A percentile compares a stretch with the other conserved stretches of the same genome.
Conservation (phyloP, 1,140 invertebrate genomes). For the Rhopalosiphum padi region DNA sequence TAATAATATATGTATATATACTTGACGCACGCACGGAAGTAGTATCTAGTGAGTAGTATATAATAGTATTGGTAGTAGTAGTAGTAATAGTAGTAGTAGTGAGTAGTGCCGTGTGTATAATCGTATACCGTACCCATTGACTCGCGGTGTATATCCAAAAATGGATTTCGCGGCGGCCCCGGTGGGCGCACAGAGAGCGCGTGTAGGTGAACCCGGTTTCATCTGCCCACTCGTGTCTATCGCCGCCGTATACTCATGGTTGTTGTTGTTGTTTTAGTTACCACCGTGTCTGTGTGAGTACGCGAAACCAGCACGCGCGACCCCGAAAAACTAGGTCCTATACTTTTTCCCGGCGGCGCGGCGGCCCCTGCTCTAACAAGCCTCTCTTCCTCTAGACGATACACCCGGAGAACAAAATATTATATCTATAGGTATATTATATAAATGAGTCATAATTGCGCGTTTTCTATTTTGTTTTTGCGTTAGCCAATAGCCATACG, state of each 20-base stretch:
- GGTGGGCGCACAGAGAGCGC: constrained; percentile 35
- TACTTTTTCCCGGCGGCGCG: constrained; percentile 12
- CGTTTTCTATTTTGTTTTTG: no score
- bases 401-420: not conserved
- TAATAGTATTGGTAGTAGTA: no score
- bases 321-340: constrained; percentile 32
- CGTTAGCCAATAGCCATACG: no score
- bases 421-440: not conserved
- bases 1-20: not conserved
- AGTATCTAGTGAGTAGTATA: not conserved
- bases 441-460: not conserved
- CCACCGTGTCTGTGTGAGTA: not conserved
- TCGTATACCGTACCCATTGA: not conserved
- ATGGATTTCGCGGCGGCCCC: constrained; percentile 44
- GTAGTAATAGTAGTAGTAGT: not conserved
- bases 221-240: constrained; percentile 33
- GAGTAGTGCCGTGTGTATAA: constrained; percentile 54
- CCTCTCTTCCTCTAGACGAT: not conserved
- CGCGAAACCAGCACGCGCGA: constrained; percentile 7
- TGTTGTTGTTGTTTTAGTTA: constrained; percentile 2
- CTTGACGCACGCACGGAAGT: not conserved
- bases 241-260: not conserved
- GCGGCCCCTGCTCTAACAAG: not conserved
- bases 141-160: constrained; percentile 47
- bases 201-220: constrained; percentile 56